Evolutionary conservation across 2,888 invertebrate species (phyloP), one percentile per base, ranked within the genome.

Genomic region (Eupelmus urozonus): DNA sequence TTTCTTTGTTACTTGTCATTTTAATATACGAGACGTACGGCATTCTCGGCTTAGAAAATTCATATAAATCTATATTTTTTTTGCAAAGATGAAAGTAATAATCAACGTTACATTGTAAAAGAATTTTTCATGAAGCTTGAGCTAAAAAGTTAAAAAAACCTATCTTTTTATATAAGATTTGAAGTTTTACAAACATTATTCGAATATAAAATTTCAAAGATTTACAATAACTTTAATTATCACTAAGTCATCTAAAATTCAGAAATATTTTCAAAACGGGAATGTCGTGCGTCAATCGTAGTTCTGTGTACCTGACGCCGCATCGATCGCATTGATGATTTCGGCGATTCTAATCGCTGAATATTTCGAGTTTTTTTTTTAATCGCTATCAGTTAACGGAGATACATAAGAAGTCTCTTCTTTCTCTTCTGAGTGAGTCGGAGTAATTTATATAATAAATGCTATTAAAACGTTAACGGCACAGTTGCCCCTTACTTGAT

Each of bases 261-360:
- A 20, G 20, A 53, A 20, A 20, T 18, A 49, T 45, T 59, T 13
- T 57, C 7, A 40, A 18, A 72, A 69, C 57, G 80, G 34, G 80
- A 78, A 71, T 72, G 82, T 81, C 78, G 75, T 79, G 82, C 82
- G 83, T 83, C 80, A 69, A 80, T 76, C 83, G 82, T 85, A 81
- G 83, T 84, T 83, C 81, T 84, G 81, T 85, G 87, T 88, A 88
- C 88, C 87, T 87, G 88, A 87, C 82, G 82, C 84, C 83, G 83
- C 83, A 82, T 84, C 84, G 80, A 82, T 83, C 82, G 81, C 40
- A 71, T 73, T 45, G 49, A 55, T 49, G 49, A 84, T 82, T n/a
- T 83, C 79, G 81, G 76, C 81, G 80, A 83, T 57, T 79, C 80
- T 77, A 73, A 82, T 74, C 57, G 57, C 63, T 65, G 53, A 63